Evolutionary conservation across 2,113 vertebrate species (phyloP).

Genomic region (Eubucco bourcierii): DNA sequence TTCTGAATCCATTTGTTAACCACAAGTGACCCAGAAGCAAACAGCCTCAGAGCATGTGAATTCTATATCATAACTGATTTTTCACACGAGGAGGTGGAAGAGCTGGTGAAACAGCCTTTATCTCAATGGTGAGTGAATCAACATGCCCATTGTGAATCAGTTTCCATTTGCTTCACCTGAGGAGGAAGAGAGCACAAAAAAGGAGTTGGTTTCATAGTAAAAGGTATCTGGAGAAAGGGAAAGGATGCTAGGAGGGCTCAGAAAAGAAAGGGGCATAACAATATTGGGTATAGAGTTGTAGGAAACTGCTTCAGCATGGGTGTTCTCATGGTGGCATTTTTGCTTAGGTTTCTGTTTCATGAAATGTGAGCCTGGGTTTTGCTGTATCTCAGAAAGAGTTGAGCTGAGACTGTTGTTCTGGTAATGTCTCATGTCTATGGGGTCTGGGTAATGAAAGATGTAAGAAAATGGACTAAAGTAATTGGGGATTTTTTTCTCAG

Average conservation of each 20-base stretch:
- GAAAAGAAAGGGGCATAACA: background rate
- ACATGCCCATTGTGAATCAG: background rate
- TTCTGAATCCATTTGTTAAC: background rate
- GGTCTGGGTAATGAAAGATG: background rate
- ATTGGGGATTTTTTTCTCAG: background rate
- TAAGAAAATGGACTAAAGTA: background rate
- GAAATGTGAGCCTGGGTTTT: background rate
- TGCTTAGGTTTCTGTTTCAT: background rate
- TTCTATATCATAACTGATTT: background rate
- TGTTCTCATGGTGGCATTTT: background rate
- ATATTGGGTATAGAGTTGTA: background rate
- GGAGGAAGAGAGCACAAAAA: background rate
- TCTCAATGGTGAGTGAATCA: background rate
- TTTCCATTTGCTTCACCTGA: background rate
- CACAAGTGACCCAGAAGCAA: background rate
- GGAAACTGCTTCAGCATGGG: accelerated
- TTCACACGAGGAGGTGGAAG: background rate
- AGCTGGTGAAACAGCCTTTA: background rate
- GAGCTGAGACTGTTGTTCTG: accelerated
- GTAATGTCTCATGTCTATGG: background rate
- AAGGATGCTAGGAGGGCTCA: background rate
- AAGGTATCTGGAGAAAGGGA: background rate
- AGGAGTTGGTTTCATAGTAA: background rate
- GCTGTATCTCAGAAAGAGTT: background rate
- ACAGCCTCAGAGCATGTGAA: background rate